Base-by-base conservation (phyloP, 1,140 invertebrate genomes). In the Oscheius sp. region DNA sequence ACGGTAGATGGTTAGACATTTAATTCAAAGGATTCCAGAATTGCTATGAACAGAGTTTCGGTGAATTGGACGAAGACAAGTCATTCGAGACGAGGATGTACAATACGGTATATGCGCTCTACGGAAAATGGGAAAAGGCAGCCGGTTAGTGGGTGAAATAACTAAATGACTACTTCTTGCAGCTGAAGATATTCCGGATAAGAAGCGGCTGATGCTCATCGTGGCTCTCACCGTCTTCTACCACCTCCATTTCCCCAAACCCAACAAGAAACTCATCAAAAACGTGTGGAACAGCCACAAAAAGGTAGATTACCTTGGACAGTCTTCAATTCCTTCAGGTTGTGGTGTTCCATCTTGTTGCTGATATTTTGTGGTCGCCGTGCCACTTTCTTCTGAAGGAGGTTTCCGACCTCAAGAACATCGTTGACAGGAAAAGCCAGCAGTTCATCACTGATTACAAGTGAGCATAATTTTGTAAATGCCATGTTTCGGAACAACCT, bases 301-400 rank as follows among this genome's bases (percentile, higher is more conserved):
- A 42, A 64, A 68, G 61, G 59, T 45, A 10, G 42, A 13, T 31
- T 67, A 34, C 36, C 32, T 28, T 32, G 4, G 20, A 10, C 10
- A 64, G 28, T 3, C n/a, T 13, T 31, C 20, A 71, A 18, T 58
- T 35, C 36, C 55, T 68, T n/a, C 77, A 87, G 86, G 74, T 91
- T 62, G 91, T 91, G 63, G 90, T 89, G 52, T 89, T 92, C 28
- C 89, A 89, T 63, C 84, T 94, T 2, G 86, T 89, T 61, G 91
- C 91, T 1, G 91, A 91, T 83, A 87, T 91, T 23, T 82, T 92
- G 35, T 93, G 91, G 91, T 89, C 91, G 80, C 91, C 92, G 3
- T 91, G 91, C 83, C 72, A 81, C 67, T 93, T 93, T 85, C 86
- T 93, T 18, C 68, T 88, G 36, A 87, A 87, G 76, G 88, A 90